These are phyloP conservation scores for Melanotaenia trifasciata DNA, from an alignment of 2,797 vertebrate species.

Conservation along the genomic window DNA sequence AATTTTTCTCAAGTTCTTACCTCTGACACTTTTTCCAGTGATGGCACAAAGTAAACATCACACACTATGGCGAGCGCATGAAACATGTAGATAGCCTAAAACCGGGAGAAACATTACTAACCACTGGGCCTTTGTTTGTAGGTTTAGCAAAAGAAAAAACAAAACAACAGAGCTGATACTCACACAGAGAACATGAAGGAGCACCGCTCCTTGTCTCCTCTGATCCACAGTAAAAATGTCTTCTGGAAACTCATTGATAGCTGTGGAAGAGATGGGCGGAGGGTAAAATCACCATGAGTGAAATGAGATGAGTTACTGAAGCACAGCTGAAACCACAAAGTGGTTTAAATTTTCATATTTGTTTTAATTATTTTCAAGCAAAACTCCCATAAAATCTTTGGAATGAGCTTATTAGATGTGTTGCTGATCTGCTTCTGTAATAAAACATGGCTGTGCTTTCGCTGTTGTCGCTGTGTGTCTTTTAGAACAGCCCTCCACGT, in stretches of 20 bases:
- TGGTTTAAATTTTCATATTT: neutral
- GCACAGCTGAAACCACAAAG: slow-evolving; percentile 2
- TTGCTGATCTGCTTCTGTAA: neutral
- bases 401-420: neutral
- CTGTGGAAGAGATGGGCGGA: slow-evolving; percentile 59
- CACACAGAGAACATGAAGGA: slow-evolving; percentile 86
- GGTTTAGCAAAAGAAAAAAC: neutral
- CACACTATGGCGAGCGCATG: slow-evolving; percentile 86
- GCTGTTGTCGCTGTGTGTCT: neutral
- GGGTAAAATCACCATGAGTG: neutral
- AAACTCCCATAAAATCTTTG: neutral
- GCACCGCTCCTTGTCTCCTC: slow-evolving; percentile 81
- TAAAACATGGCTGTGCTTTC: neutral
- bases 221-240: slow-evolving; percentile 83
- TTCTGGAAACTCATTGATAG: slow-evolving; percentile 83
- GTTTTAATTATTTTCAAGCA: neutral
- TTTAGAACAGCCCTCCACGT: neutral
- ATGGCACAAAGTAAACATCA: slow-evolving; percentile 87
- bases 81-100: slow-evolving; percentile 87
- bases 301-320: neutral
- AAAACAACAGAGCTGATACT: slow-evolving; percentile 53
- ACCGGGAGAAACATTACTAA: slow-evolving; percentile 18
- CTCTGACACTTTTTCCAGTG: slow-evolving; percentile 86
- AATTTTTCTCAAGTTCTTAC: slow-evolving; percentile 55
- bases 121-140: neutral